Evolutionary conservation across 2,113 vertebrate species (phyloP).

Genomic region (Alligator sinensis): DNA sequence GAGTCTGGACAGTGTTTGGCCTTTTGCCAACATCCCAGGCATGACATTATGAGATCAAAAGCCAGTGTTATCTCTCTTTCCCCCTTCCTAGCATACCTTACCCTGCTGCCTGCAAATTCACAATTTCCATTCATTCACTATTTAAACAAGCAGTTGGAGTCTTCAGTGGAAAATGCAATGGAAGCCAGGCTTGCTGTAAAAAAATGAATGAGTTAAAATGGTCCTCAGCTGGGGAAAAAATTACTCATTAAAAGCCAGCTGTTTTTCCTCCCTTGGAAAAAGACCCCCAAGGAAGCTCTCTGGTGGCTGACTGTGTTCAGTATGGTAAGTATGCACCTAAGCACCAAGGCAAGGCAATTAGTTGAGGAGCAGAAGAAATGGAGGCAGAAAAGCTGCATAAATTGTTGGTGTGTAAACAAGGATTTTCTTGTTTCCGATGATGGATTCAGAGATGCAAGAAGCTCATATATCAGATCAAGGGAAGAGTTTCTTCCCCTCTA

Average conservation of each 20-base stretch:
- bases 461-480: background rate
- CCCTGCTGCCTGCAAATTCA: background rate
- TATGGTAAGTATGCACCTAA: background rate
- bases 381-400: conserved; percentile 5
- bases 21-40: background rate
- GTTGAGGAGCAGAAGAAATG: background rate
- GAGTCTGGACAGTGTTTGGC: background rate
- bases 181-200: background rate
- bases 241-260: background rate
- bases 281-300: background rate
- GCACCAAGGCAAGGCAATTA: background rate
- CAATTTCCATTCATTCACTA: background rate
- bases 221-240: background rate
- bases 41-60: background rate
- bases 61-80: background rate
- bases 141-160: background rate
- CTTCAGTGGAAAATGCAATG: background rate
- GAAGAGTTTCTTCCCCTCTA: background rate
- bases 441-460: conserved; percentile 13
- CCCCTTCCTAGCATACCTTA: background rate
- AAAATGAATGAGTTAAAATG: background rate
- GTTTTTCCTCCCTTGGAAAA: background rate
- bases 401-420: conserved; percentile 53
- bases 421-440: conserved; percentile 3
- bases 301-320: background rate